Conservation (phyloP, 2,113 vertebrate genomes). For the Nesoenas mayeri region DNA sequence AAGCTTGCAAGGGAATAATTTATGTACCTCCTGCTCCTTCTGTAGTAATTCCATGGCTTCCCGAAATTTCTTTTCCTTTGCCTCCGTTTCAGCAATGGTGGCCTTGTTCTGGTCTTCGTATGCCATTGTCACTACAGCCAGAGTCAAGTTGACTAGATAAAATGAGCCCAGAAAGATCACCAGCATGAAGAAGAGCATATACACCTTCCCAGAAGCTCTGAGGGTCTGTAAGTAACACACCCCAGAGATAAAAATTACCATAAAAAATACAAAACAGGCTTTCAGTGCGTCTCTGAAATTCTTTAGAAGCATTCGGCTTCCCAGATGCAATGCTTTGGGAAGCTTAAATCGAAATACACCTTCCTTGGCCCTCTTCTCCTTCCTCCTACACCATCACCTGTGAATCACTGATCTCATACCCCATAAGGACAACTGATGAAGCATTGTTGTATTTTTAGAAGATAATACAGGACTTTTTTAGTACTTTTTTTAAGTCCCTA, state of each 20-base stretch:
- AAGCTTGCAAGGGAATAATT: not conserved
- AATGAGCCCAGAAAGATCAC: constrained; percentile 99
- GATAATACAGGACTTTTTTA: not conserved
- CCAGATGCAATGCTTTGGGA: not conserved
- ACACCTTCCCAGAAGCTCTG: constrained; percentile 91
- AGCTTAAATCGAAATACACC: no score
- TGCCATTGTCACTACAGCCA: constrained; percentile 97
- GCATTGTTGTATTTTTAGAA: not conserved
- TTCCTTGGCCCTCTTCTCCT: not conserved
- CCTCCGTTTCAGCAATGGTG: constrained; percentile 90
- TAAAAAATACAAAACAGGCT: not conserved
- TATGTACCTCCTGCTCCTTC: constrained; percentile 86
- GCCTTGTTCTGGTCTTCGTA: constrained; percentile 97
- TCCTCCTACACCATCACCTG: rapidly evolving
- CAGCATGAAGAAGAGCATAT: constrained; percentile 95
- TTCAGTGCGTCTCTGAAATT: not conserved
- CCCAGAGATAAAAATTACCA: constrained; percentile 11
- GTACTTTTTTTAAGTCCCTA: not conserved
- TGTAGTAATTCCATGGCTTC: constrained; percentile 83
- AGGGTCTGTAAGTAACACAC: constrained; percentile 83
- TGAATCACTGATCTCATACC: rapidly evolving
- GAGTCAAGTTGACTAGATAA: constrained; percentile 96
- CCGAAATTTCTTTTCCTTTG: constrained; percentile 87
- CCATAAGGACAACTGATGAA: rapidly evolving
- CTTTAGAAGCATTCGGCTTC: not conserved